phyloP scores from a whole-genome alignment of 2,888 invertebrate species.

The Agelastica alni region DNA sequence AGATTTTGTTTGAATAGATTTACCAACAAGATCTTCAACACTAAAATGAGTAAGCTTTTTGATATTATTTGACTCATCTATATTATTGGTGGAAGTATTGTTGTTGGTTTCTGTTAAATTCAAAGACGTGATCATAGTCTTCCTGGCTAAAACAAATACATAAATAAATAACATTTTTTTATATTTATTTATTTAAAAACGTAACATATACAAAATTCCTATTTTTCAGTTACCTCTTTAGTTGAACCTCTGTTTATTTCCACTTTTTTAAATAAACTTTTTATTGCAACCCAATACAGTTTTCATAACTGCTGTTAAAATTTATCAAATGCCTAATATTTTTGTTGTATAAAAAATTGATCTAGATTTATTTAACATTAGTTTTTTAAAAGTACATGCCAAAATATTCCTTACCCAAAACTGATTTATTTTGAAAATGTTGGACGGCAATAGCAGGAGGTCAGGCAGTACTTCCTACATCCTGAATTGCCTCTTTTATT shows the following conservation, averaged over 20 bases:
- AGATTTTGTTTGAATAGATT: conserved; percentile 2
- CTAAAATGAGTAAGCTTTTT: conserved; percentile 14
- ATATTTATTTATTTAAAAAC: no score
- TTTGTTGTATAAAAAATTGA: background rate
- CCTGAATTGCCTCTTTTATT: conserved; percentile 50
- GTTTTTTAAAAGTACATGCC: conserved; percentile 39
- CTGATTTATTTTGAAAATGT: conserved; percentile 42
- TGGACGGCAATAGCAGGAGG: conserved; percentile 45
- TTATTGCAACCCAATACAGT: no score
- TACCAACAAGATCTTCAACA: conserved; percentile 15
- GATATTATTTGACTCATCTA: conserved; percentile 4
- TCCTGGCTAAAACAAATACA: conserved; percentile 65
- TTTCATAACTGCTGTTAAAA: no score
- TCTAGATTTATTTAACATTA: conserved; percentile 3
- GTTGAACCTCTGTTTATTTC: no score
- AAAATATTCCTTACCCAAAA: conserved; percentile 54
- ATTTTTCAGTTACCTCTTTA: no score
- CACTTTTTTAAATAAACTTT: no score
- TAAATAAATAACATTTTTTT: background rate
- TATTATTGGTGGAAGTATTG: conserved; percentile 7
- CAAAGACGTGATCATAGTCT: conserved; percentile 62
- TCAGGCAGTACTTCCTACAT: conserved; percentile 56
- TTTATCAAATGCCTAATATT: conserved; percentile 24
- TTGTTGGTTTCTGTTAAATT: conserved; percentile 30
- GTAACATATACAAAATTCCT: no score